Percentiles rank a stretch among this genome's conserved stretches.
Evolutionary conservation across 2,797 vertebrate species (phyloP).

Genomic region (Scyliorhinus canicula): DNA sequence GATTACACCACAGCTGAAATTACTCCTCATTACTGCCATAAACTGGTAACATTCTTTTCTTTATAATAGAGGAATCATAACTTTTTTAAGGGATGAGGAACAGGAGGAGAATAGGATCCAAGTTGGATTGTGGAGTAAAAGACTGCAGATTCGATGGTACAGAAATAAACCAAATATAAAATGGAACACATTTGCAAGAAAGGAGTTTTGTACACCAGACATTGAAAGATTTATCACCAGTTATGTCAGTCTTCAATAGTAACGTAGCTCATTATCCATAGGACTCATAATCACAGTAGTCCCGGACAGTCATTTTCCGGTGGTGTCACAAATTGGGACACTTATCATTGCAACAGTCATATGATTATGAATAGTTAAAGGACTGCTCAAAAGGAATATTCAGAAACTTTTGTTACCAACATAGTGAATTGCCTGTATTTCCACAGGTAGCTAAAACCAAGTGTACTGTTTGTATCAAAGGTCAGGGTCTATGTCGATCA

Average conservation of each 20-base stretch:
- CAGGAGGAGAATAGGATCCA: not conserved
- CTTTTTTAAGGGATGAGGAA: not conserved
- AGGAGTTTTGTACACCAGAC: not conserved
- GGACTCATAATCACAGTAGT: not conserved
- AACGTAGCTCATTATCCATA: not conserved
- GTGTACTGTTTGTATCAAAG: not conserved
- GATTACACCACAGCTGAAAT: not conserved
- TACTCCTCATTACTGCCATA: not conserved
- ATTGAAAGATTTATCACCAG: not conserved
- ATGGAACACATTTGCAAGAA: not conserved
- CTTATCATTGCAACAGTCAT: not conserved
- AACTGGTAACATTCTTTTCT: not conserved
- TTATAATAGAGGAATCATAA: not conserved
- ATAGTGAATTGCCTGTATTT: not conserved
- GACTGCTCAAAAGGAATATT: not conserved
- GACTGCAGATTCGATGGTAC: not conserved
- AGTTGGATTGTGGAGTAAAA: not conserved
- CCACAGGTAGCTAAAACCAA: too few relatives aligned
- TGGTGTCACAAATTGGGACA: not conserved
- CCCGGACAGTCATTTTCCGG: too few relatives aligned
- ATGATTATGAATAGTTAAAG: not conserved
- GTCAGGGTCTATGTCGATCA: not conserved
- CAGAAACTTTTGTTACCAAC: not conserved
- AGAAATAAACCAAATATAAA: not conserved
- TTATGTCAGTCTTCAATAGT: not conserved